Percentiles rank a stretch among this genome's conserved stretches.
phyloP scores from a whole-genome alignment of 2,888 invertebrate species.

The Actias luna region DNA sequence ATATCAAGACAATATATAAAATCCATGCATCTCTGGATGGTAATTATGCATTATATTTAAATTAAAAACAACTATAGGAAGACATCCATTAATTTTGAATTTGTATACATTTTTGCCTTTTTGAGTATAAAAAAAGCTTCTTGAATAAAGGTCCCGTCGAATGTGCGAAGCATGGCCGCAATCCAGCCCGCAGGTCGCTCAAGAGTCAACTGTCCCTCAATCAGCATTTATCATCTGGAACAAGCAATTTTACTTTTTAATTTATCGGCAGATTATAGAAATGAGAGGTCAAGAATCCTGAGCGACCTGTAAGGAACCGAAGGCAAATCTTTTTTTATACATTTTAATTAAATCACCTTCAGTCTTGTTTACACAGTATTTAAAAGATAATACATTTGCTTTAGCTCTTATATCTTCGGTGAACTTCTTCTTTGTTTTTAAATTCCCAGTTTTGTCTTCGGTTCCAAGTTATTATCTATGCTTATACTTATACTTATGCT shows the following conservation, averaged over 20 bases:
- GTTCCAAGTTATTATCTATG: background rate
- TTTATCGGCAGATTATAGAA: constrained; percentile 43
- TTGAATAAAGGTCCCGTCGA: constrained; percentile 14
- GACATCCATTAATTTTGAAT: background rate
- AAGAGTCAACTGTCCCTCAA: constrained; percentile 72
- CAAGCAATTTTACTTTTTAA: constrained; percentile 76
- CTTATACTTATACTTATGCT: background rate
- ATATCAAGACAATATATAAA: background rate
- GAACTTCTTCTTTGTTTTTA: background rate
- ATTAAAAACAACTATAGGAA: background rate
- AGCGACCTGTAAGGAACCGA: constrained; percentile 67
- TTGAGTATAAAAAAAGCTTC: background rate
- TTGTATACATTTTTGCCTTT: background rate
- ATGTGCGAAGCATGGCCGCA: constrained; percentile 25
- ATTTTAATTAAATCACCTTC: background rate
- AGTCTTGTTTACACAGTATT: background rate
- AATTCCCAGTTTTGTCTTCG: constrained; percentile 10
- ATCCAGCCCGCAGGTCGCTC: constrained; percentile 63
- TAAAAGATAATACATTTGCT: background rate
- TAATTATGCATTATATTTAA: background rate
- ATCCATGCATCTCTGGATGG: background rate
- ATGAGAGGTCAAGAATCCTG: constrained; percentile 61
- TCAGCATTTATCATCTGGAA: constrained; percentile 79
- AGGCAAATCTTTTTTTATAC: constrained; percentile 23
- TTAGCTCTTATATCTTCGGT: background rate